Evolutionary conservation across 2,113 vertebrate genomes (phyloP), one percentile per base, ranked within the genome.

Genomic region (Enhydra lutris): DNA sequence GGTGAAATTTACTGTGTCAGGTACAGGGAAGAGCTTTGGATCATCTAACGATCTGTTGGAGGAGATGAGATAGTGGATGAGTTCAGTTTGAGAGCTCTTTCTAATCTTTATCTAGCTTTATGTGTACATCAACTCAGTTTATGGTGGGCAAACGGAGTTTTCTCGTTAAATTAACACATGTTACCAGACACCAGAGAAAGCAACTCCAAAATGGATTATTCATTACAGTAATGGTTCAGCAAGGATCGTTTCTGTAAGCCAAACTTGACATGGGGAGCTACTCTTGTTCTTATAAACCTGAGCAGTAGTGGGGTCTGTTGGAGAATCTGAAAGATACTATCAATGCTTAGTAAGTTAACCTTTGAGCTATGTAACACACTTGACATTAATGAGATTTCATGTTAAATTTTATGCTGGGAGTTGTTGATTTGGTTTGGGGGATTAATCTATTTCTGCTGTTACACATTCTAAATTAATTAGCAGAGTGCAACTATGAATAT

Each of bases 381-480:
- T 93, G 81, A 63, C 63, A n/a, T 31, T 95, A 95, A 85, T 82
- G 85, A 91, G 73, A 79, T 86, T 97, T 91, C 86, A 89, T 94
- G 93, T 89, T 95, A 86, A 85, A 83, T 97, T 97, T 94, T 93
- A 79, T 96, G 89, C 96, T 95, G 61, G 57, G 86, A 83, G 92
- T 91, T 89, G 65, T 93, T 97, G 91, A 91, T 91, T 85, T 95
- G 93, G 71, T 82, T 97, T 97, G 39, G 67, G 52, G 14, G 52
- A 73, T 96, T 96, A 94, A 94, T 94, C 78, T 96, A 0, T 95
- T 98, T 96, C 71, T 95, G 93, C 65, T 55, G 26, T 94, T 89
- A 76, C 34, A 57, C 7, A 55, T 61, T 93, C 59, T 90, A 87
- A 95, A 81, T 96, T 97, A 97, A 97, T 97, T 94, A 91, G 78